Base-by-base conservation (phyloP, 2,888 invertebrate genomes). In the Octodonta nipae region DNA sequence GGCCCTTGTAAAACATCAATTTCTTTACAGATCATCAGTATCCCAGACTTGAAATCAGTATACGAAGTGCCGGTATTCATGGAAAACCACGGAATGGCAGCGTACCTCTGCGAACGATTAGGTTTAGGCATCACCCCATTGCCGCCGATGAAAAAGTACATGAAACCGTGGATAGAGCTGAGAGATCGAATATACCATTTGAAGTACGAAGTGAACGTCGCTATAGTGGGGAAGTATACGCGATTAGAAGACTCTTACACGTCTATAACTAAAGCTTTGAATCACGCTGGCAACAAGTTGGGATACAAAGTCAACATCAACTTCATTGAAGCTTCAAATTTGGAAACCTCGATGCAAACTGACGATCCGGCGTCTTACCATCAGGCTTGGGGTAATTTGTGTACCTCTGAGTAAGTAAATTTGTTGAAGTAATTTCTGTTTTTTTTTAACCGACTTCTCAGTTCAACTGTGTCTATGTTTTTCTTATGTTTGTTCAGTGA, bases 181-280 rank as follows among this genome's bases (percentile, higher is more conserved):
- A 87, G 89, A 0, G 79, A 85, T 46, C 77, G 85, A 17, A 78
- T 84, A 22, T 88, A 91, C 51, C 78, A 78, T 44, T 64, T 91
- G 6, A 73, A 81, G n/a, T 78, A 80, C 50, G 80, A 79, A 54
- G 86, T 93, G 0, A 79, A 72, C 39, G 93, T 96, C 35, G 85
- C 85, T 2, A 65, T 96, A 3, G 96, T 96, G 2, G 96, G 96
- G 4, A 96, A 98, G 65, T 99, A 98, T 55, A 95, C 95, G 0
- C 81, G 84, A 54, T 65, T 95, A 8, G 84, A 89, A 55, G 98
- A 99, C 64, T 82, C 96, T 0, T 98, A 99, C 55, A 87, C 93
- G 0, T 98, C 96, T 1, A 86, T 98, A 0, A 81, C 82, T 1
- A 96, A 98, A 64, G 87, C 96, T 0, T 60, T 99, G 26, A 81